A percentile compares a stretch with the other conserved stretches of the same genome.
Conservation (phyloP, 92 coral and sea anemone genomes). For the Metridium senile region DNA sequence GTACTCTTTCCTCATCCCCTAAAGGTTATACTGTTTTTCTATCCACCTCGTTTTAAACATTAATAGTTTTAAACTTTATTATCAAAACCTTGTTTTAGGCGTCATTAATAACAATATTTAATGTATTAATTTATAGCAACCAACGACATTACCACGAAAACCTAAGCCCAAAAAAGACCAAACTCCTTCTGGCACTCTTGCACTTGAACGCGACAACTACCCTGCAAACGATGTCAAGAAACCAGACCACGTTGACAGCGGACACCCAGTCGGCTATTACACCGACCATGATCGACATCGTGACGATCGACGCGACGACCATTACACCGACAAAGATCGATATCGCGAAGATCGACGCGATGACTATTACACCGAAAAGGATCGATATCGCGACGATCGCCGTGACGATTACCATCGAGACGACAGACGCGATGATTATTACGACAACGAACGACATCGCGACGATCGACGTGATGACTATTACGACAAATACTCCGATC, state of each 20-base stretch:
- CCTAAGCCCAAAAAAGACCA: constrained; percentile 11
- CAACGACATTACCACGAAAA: constrained; percentile 31
- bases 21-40: too few species aligned
- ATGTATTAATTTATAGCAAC: constrained; percentile 3
- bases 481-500: neutral
- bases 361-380: constrained; percentile 2
- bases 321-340: neutral
- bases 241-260: neutral
- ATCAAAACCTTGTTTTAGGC: too few species aligned
- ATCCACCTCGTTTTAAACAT: too few species aligned
- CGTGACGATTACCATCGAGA: constrained; percentile 5
- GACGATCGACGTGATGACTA: too few species aligned
- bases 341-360: constrained; percentile 5
- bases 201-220: constrained; percentile 7
- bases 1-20: too few species aligned
- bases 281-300: neutral
- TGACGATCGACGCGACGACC: constrained; percentile 5
- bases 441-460: neutral
- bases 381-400: neutral
- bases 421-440: neutral
- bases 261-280: constrained; percentile 2
- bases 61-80: too few species aligned
- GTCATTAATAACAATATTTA: neutral
- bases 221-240: constrained; percentile 3
- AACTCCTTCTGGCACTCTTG: neutral